Conservation (phyloP, 37 sponge, comb jelly and placozoan genomes). For the Amphimedon queenslandica region DNA sequence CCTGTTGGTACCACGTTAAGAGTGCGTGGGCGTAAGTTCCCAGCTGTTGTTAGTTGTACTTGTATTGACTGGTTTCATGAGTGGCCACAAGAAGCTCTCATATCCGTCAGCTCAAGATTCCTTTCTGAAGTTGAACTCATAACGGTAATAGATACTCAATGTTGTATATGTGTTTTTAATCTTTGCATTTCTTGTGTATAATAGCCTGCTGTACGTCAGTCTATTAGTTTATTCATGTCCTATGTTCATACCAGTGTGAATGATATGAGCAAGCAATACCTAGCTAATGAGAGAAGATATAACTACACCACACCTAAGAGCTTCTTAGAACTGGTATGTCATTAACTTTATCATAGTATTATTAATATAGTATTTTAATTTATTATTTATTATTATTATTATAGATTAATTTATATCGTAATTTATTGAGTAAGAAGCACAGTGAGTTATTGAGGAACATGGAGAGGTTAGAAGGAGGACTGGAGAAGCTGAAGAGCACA, state of each 20-base stretch:
- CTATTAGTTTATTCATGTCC: constrained; percentile 94
- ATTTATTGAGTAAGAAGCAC: constrained; percentile 75
- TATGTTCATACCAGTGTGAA: constrained; percentile 91
- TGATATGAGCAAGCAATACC: constrained; percentile 77
- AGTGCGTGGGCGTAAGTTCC: constrained; percentile 93
- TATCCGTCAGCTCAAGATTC: constrained; percentile 88
- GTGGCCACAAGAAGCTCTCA: constrained; percentile 96
- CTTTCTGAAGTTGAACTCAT: constrained; percentile 80
- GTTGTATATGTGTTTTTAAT: background rate
- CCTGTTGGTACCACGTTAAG: constrained; percentile 94
- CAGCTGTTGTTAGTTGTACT: constrained; percentile 96
- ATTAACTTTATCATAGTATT: background rate
- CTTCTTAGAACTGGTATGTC: constrained; percentile 85
- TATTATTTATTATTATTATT: background rate
- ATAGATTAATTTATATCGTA: constrained; percentile 90
- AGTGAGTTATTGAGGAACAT: constrained; percentile 76
- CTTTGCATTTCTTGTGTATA: background rate
- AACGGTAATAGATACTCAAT: constrained; percentile 10
- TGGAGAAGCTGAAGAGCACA: constrained; percentile 94
- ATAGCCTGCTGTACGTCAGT: constrained; percentile 63
- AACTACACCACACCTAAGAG: constrained; percentile 99
- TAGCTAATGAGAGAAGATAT: constrained; percentile 93
- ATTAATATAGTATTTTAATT: too few relatives aligned
- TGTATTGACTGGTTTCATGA: constrained; percentile 99
- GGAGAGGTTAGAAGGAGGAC: constrained; percentile 94